These are phyloP conservation scores for Coptodon rendalli DNA, from an alignment of 2,113 vertebrate genomes.

Conservation along the genomic window DNA sequence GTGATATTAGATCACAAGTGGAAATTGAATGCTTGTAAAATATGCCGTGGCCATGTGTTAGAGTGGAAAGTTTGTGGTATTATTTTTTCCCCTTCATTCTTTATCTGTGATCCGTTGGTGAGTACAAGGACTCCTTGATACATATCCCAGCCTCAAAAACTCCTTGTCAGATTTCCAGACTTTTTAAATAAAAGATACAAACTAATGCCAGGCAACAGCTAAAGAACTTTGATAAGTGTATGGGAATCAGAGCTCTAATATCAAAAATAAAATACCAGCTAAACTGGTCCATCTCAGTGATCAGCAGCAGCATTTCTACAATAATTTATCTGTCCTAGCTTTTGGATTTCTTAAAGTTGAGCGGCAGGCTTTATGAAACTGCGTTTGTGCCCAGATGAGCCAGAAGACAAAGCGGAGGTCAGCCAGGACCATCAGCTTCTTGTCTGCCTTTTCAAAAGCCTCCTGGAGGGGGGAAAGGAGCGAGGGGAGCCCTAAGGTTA, in stretches of 20 bases:
- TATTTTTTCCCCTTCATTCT: background rate
- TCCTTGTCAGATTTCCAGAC: background rate
- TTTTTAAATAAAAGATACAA: background rate
- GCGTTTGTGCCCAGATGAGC: conserved; percentile 26
- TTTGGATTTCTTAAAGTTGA: background rate
- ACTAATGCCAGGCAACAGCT: background rate
- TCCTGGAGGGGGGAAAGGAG: conserved; percentile 23
- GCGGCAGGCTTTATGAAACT: background rate
- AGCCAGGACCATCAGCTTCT: conserved; percentile 51
- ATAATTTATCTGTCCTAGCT: background rate
- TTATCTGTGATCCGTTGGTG: background rate
- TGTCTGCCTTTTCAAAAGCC: conserved; percentile 25
- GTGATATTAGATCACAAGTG: background rate
- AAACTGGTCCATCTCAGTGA: background rate
- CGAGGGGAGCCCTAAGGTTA: conserved; percentile 39
- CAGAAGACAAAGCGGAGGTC: conserved; percentile 55
- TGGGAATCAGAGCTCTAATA: background rate
- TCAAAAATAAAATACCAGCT: background rate
- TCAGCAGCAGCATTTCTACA: background rate
- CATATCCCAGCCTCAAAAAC: background rate
- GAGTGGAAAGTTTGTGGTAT: background rate
- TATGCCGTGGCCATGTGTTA: accelerated
- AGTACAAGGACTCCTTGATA: background rate
- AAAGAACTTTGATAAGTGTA: background rate
- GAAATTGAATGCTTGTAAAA: background rate